Conservation (phyloP, 2,113 vertebrate species). For the Raphicerus campestris region DNA sequence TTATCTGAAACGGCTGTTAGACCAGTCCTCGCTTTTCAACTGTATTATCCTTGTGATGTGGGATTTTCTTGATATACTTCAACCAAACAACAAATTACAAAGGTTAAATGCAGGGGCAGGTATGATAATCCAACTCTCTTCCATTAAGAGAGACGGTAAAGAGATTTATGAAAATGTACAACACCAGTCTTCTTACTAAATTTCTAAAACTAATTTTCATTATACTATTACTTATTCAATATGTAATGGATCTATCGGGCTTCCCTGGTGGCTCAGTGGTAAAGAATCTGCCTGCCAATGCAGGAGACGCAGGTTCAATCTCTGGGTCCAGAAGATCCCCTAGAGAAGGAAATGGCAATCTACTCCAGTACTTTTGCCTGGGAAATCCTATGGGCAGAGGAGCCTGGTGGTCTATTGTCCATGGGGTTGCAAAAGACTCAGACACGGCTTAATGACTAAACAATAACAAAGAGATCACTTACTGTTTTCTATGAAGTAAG, state of each 20-base stretch:
- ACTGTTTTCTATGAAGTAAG: neutral
- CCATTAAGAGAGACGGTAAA: neutral
- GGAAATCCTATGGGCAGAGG: neutral
- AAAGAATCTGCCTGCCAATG: neutral
- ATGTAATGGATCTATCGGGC: neutral
- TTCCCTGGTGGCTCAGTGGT: neutral
- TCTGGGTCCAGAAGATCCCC: neutral
- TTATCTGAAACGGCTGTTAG: neutral
- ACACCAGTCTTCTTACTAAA: neutral
- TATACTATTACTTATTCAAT: neutral
- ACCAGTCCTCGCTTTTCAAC: neutral
- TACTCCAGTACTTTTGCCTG: neutral
- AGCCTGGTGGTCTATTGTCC: neutral
- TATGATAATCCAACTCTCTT: neutral
- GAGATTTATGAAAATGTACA: neutral
- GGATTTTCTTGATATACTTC: neutral
- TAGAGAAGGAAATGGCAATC: neutral
- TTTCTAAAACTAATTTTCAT: slow-evolving; percentile 11
- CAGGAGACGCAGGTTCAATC: neutral
- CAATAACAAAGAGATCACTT: neutral
- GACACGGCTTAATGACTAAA: neutral
- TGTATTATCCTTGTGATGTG: neutral
- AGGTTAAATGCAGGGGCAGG: neutral
- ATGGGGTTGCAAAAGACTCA: neutral
- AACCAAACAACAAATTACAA: neutral